Evolutionary conservation across 2,888 invertebrate genomes (phyloP).

Genomic region (Ephialtes manifestator): DNA sequence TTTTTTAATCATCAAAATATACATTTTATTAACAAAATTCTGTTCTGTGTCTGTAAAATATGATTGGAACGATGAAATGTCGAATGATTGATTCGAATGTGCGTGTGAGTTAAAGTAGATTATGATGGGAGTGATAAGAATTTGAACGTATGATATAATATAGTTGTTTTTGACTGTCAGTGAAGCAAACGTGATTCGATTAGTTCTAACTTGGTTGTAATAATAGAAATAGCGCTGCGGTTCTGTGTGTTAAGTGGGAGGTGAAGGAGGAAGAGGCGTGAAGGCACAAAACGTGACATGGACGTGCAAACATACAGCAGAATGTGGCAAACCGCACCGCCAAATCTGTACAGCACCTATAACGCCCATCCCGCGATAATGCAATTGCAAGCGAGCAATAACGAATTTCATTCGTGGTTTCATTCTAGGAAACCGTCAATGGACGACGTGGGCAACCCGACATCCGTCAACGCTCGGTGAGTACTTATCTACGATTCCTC

Average conservation of each 20-base stretch:
- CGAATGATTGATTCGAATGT: background rate
- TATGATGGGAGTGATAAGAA: constrained; percentile 40
- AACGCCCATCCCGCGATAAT: constrained; percentile 82
- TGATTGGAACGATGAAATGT: background rate
- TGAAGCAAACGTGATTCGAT: constrained; percentile 1
- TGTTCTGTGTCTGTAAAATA: background rate
- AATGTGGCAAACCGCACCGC: constrained; percentile 81
- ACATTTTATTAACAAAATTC: background rate
- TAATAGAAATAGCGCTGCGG: background rate
- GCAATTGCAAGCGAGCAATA: constrained; percentile 83
- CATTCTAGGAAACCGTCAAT: constrained; percentile 94
- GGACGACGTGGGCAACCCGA: constrained; percentile 94
- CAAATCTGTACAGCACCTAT: constrained; percentile 81
- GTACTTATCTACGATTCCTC: constrained; percentile 84
- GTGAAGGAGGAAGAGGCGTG: constrained; percentile 32
- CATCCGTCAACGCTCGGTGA: constrained; percentile 96
- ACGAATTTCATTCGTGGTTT: constrained; percentile 86
- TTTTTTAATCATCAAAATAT: background rate
- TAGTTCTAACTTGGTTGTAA: background rate
- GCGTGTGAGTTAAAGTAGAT: background rate
- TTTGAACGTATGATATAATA: constrained; percentile 2
- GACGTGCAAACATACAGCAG: constrained; percentile 79
- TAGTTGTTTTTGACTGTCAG: background rate
- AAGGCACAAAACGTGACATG: constrained; percentile 69
- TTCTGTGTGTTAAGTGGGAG: background rate